Evolutionary conservation across 2,797 vertebrate species (phyloP).

Genomic region (Argentina silus): DNA sequence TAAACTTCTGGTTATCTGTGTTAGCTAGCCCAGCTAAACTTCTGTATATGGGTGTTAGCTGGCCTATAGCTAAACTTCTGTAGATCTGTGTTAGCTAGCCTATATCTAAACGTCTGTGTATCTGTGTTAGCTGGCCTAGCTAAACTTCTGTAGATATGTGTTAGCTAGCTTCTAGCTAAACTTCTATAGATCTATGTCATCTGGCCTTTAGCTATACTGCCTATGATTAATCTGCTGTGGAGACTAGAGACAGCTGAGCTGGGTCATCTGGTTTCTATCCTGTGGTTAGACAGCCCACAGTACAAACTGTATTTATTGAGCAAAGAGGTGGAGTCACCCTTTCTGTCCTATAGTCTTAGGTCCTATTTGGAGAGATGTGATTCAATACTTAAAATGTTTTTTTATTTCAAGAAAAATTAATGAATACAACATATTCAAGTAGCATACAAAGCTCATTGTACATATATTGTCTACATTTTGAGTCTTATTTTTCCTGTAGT

Average conservation of each 20-base stretch:
- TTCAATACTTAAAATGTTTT: background rate
- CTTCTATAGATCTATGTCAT: too few relatives aligned
- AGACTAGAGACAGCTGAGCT: background rate
- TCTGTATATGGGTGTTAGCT: too few relatives aligned
- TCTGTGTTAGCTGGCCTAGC: background rate
- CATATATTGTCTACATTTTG: background rate
- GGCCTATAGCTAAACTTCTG: too few relatives aligned
- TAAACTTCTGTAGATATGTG: too few relatives aligned
- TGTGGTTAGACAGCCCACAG: slow-evolving; percentile 4
- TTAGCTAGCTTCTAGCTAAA: too few relatives aligned
- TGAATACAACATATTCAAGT: background rate
- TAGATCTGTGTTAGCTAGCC: too few relatives aligned
- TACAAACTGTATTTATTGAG: background rate
- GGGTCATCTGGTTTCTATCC: slow-evolving; percentile 18
- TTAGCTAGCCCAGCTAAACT: too few relatives aligned
- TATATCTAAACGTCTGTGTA: background rate
- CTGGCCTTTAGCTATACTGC: too few relatives aligned
- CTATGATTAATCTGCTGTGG: too few relatives aligned
- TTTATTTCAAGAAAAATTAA: background rate
- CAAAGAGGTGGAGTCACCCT: background rate
- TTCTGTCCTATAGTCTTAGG: background rate
- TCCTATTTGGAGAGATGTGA: background rate
- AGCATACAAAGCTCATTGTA: background rate
- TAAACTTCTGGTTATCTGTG: background rate
- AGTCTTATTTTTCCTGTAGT: background rate